phyloP scores from a whole-genome alignment of 2,888 invertebrate genomes.

The Esperia sulphurella region DNA sequence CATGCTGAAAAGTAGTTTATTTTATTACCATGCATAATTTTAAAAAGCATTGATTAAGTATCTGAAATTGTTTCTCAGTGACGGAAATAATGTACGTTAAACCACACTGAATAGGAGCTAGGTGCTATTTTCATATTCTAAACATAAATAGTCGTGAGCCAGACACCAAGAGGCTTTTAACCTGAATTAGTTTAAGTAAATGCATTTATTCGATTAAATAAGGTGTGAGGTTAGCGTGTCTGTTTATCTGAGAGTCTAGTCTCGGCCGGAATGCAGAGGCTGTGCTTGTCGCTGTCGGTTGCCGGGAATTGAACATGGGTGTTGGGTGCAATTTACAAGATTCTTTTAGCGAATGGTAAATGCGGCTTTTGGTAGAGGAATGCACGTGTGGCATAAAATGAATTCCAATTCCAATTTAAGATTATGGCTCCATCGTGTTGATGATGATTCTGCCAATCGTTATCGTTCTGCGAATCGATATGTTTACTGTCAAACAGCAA shows the following conservation, averaged over 20 bases:
- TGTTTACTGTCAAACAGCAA: too few species aligned
- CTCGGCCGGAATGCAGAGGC: slow-evolving; percentile 32
- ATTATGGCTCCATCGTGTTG: too few species aligned
- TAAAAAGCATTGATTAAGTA: too few species aligned
- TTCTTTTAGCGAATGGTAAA: not conserved
- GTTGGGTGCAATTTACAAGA: not conserved
- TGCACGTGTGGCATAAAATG: not conserved
- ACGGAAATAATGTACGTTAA: too few species aligned
- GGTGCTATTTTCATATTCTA: too few species aligned
- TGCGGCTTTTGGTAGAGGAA: not conserved
- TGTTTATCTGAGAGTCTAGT: slow-evolving; percentile 20
- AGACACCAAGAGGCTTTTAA: not conserved
- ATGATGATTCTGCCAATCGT: not conserved
- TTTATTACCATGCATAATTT: too few species aligned
- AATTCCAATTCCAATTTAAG: too few species aligned
- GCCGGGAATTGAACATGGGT: not conserved
- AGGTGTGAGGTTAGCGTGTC: slow-evolving; percentile 9
- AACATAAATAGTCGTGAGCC: not conserved
- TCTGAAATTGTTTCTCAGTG: too few species aligned
- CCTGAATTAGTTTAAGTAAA: slow-evolving; percentile 1
- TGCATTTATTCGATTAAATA: slow-evolving; percentile 1
- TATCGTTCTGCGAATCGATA: too few species aligned
- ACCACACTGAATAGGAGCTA: too few species aligned
- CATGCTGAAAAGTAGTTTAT: not conserved
- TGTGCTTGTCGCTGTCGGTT: slow-evolving; percentile 7